Percentiles rank a stretch among this genome's conserved stretches.
phyloP scores from a whole-genome alignment of 2,113 vertebrate species.

The Chelonoidis abingdonii region DNA sequence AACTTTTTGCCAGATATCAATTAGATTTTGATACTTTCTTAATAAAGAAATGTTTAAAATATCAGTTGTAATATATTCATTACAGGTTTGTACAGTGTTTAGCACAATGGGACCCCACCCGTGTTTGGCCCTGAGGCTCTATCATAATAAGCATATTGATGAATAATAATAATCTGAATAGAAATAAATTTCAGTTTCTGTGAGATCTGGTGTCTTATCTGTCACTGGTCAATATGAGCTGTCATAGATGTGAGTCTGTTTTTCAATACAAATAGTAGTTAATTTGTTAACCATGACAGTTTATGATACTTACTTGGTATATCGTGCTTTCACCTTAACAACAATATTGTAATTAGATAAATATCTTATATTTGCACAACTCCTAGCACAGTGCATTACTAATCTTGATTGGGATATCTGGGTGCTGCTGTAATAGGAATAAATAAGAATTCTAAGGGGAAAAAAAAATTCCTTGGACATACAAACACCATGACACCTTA shows the following conservation, averaged over 20 bases:
- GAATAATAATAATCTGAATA: not conserved
- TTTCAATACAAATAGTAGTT: not conserved
- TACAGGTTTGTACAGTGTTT: not conserved
- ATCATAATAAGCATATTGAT: not conserved
- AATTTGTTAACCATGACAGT: not conserved
- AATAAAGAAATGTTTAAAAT: too few species aligned
- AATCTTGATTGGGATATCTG: not conserved
- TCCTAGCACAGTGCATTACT: not conserved
- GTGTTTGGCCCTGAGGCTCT: not conserved
- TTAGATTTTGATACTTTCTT: not conserved
- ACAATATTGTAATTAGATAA: not conserved
- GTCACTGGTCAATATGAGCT: not conserved
- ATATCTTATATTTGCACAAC: not conserved
- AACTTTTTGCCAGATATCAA: not conserved
- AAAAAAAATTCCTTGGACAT: not conserved
- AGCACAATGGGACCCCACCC: not conserved
- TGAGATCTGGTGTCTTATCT: not conserved
- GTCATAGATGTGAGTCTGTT: not conserved
- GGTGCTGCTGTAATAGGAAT: not conserved
- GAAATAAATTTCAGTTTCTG: not conserved
- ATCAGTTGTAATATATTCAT: not conserved
- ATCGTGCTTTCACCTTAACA: not conserved
- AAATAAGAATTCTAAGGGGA: not conserved
- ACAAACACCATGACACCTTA: not conserved
- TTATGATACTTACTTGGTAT: not conserved